These are phyloP conservation scores for Apodemus speciosus DNA, from an alignment of 2,113 vertebrate species.

Conservation along the genomic window DNA sequence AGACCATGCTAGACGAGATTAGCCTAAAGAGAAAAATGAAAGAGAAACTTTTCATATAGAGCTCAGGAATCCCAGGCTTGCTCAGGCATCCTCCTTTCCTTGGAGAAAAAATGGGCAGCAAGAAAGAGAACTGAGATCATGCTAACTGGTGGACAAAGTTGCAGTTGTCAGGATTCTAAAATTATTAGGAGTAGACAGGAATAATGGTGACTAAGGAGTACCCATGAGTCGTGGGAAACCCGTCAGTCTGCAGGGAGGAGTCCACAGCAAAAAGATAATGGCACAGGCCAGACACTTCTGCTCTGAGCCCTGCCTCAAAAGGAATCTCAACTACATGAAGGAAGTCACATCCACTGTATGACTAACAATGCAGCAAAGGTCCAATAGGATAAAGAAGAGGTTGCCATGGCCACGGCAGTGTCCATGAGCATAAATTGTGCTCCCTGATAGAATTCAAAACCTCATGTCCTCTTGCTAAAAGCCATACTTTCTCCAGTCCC, in stretches of 20 bases:
- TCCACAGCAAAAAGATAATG: not conserved
- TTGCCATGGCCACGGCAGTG: not conserved
- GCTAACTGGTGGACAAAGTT: not conserved
- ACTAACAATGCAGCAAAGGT: not conserved
- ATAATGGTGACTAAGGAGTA: not conserved
- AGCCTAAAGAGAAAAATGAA: not conserved
- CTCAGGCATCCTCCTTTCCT: not conserved
- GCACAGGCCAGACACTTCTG: not conserved
- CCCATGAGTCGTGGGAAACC: not conserved
- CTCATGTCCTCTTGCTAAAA: not conserved
- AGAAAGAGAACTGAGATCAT: not conserved
- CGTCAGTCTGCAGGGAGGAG: not conserved
- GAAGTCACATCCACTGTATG: not conserved
- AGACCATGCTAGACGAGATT: not conserved
- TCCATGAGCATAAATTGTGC: not conserved
- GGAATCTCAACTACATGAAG: not conserved
- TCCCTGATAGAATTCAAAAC: not conserved
- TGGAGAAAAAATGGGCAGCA: not conserved
- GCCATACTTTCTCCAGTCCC: fast-evolving
- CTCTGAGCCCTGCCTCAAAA: not conserved
- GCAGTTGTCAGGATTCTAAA: not conserved
- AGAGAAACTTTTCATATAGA: not conserved
- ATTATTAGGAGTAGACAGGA: slow-evolving; percentile 6
- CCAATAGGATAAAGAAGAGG: not conserved
- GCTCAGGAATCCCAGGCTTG: not conserved